phyloP scores from a whole-genome alignment of 37 sponge, comb jelly and placozoan species.

The Corticium candelabrum region DNA sequence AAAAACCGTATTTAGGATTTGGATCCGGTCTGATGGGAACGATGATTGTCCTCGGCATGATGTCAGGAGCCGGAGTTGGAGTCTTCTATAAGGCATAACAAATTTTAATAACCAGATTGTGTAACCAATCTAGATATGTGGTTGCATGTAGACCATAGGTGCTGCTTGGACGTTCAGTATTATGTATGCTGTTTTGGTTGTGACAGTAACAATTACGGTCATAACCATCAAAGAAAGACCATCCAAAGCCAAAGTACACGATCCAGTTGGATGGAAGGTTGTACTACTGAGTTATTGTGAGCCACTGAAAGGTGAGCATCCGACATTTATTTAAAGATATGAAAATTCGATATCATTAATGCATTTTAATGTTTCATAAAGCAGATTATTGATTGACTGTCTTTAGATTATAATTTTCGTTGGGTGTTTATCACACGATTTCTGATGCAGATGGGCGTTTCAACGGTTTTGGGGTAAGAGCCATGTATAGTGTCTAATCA shows the following conservation, averaged over 20 bases:
- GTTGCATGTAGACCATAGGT: neutral
- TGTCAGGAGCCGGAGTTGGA: neutral
- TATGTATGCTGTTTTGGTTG: neutral
- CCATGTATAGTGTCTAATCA: neutral
- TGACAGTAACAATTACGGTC: neutral
- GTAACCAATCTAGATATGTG: too few species aligned
- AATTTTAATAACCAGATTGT: too few species aligned
- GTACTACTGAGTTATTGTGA: neutral
- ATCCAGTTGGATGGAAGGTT: neutral
- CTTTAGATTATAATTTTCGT: neutral
- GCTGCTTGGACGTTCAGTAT: neutral
- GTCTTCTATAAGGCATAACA: neutral
- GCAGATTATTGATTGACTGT: too few species aligned
- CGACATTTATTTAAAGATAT: too few species aligned
- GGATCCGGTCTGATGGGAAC: neutral
- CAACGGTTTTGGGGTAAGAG: neutral
- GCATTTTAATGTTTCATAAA: too few species aligned
- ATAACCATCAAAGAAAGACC: neutral
- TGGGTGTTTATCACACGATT: constrained; percentile 7
- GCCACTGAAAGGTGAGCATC: neutral
- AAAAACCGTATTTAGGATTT: neutral
- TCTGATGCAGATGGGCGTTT: constrained; percentile 6
- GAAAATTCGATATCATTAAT: too few species aligned
- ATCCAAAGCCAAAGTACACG: neutral
- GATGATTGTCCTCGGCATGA: neutral